Evolutionary conservation across 2,888 invertebrate genomes (phyloP).

Genomic region (Ryuthela nishihirai): DNA sequence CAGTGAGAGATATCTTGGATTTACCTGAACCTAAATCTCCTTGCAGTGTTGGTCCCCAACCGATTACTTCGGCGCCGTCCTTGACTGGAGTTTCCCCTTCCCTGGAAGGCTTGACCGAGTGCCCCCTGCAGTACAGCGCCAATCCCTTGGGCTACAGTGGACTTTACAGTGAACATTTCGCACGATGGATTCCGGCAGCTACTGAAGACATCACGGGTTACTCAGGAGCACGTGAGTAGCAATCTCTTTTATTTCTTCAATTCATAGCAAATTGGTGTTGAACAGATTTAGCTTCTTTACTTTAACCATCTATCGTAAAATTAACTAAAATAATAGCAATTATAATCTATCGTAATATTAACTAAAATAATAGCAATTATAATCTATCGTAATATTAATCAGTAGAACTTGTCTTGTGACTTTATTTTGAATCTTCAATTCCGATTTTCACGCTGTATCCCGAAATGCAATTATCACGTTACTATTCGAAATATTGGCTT

Average conservation of each 20-base stretch:
- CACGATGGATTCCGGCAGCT: constrained; percentile 4
- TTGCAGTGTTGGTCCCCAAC: constrained; percentile 13
- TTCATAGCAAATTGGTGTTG: neutral
- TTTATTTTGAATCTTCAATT: too few species aligned
- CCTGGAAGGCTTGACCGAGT: neutral
- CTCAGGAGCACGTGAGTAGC: constrained; percentile 3
- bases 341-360: too few species aligned
- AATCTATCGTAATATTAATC: too few species aligned
- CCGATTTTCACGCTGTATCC: too few species aligned
- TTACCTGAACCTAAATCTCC: constrained; percentile 59
- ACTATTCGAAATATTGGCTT: too few species aligned
- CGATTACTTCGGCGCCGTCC: neutral
- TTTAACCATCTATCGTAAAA: too few species aligned
- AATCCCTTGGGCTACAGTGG: constrained; percentile 4
- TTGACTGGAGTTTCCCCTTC: constrained; percentile 6
- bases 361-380: too few species aligned
- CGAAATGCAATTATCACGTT: too few species aligned
- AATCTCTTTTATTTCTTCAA: neutral
- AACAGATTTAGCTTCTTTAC: too few species aligned
- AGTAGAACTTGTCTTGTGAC: too few species aligned
- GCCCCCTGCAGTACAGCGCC: neutral
- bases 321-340: too few species aligned
- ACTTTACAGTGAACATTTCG: constrained; percentile 12
- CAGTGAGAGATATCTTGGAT: constrained; percentile 89
- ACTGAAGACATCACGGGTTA: constrained; percentile 11